Evolutionary conservation across 1,140 invertebrate species (phyloP).

Genomic region (Drosophila jambulina): DNA sequence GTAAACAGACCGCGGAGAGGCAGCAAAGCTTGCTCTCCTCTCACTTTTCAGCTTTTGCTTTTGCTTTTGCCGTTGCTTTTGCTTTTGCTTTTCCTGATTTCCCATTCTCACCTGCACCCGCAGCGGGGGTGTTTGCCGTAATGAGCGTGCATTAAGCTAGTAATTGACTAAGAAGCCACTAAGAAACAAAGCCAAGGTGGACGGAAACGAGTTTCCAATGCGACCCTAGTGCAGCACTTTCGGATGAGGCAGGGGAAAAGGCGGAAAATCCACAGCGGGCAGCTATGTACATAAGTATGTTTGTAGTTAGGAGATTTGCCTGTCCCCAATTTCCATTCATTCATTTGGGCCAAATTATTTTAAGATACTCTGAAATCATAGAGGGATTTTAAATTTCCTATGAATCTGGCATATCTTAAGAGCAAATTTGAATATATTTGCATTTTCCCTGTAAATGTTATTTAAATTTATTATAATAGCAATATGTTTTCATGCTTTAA

Average conservation of each 20-base stretch:
- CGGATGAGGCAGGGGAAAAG: conserved; percentile 11
- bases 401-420: no score
- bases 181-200: conserved; percentile 77
- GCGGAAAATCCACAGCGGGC: conserved; percentile 19
- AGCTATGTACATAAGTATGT: background rate
- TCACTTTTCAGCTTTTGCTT: conserved; percentile 50
- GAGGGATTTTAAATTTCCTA: background rate
- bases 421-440: background rate
- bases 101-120: conserved; percentile 23
- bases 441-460: background rate
- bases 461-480: background rate
- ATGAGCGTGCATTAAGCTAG: conserved; percentile 63
- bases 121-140: conserved; percentile 35
- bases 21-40: conserved; percentile 54
- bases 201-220: conserved; percentile 71
- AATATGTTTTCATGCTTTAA: background rate
- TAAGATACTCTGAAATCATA: conserved; percentile 16
- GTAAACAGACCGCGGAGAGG: conserved; percentile 71
- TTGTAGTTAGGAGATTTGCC: conserved; percentile 23
- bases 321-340: conserved; percentile 43
- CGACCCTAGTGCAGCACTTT: conserved; percentile 40
- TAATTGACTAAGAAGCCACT: conserved; percentile 67
- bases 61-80: conserved; percentile 21
- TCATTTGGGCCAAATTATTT: conserved; percentile 41
- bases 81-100: conserved; percentile 23